Evolutionary conservation across 2,113 vertebrate genomes (phyloP).

Genomic region (Chaetodon trifascialis): DNA sequence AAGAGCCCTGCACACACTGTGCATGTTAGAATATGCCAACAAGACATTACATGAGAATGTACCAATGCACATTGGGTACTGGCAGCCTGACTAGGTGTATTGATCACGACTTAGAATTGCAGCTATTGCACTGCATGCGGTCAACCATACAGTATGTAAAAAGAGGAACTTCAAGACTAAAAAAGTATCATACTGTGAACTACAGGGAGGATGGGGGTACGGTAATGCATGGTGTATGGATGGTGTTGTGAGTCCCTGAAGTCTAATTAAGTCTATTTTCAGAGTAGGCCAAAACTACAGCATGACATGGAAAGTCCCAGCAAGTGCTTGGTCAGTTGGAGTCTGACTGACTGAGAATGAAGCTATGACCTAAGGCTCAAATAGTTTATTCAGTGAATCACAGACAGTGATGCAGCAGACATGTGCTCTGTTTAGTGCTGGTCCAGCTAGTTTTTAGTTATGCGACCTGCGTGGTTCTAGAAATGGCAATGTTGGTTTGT

Average conservation of each 20-base stretch:
- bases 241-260: conserved; percentile 25
- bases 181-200: conserved; percentile 19
- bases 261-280: conserved; percentile 63
- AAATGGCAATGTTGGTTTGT: no score
- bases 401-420: conserved; percentile 16
- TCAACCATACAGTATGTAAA: not conserved
- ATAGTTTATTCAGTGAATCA: conserved; percentile 30
- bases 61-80: not conserved
- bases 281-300: conserved; percentile 42
- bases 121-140: not conserved
- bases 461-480: not conserved
- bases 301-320: conserved; percentile 74
- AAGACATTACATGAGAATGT: conserved; percentile 3
- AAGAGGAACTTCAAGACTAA: not conserved
- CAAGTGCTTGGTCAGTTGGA: conserved; percentile 57
- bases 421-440: not conserved
- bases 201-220: not conserved
- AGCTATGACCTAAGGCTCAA: conserved; percentile 28
- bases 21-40: conserved; percentile 26
- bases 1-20: not conserved
- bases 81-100: not conserved
- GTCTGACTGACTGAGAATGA: conserved; percentile 49
- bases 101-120: not conserved
- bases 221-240: not conserved
- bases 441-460: not conserved